Evolutionary conservation across 2,797 vertebrate genomes (phyloP), one percentile per base, ranked within the genome.

Genomic region (Cuniculus paca): DNA sequence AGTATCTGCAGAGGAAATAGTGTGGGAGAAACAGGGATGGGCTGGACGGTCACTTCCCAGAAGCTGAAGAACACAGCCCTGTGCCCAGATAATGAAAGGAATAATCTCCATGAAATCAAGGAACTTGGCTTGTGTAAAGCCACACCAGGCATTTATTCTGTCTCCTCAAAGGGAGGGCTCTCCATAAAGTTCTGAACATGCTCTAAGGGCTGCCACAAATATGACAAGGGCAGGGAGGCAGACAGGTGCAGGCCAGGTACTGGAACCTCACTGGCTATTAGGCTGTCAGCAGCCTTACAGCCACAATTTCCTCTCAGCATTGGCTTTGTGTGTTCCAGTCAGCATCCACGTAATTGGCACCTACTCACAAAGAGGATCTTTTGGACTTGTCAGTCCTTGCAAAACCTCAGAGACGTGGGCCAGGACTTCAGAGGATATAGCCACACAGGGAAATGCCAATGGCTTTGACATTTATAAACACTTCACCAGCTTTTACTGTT

Each of bases 241-340:
- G 90, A 20, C 63, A 89, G 82, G 88, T 85, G 26, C 58, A 36
- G 28, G 52, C 80, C 87, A 78, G 45, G 70, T 28, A 1, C 31
- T 1, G 34, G 24, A 61, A 65, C 77, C 89, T 52, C 22, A n/a
- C 80, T 34, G 50, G 39, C 24, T 8, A 0, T 74, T 36, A 36
- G 81, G 54, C n/a, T 78, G n/a, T 78, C 58, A 60, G 79, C 61
- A 75, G 70, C 24, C 50, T 70, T 39, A 91, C 14, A n/a, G 31
- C 22, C 58, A 54, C 31, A 26, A 61, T 65, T 96, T 96, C 96
- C 96, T 97, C 89, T 95, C 97, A 93, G 95, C 97, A 81, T 10
- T 65, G 3, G 60, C 36, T 39, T 42, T 83, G 54, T 50, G 75
- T 39, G 50, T 48, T 78, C 42, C 36, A 42, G 0, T 96, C 95